These are phyloP conservation scores for Drosophila emarginata DNA, from an alignment of 2,888 invertebrate species.

Conservation along the genomic window DNA sequence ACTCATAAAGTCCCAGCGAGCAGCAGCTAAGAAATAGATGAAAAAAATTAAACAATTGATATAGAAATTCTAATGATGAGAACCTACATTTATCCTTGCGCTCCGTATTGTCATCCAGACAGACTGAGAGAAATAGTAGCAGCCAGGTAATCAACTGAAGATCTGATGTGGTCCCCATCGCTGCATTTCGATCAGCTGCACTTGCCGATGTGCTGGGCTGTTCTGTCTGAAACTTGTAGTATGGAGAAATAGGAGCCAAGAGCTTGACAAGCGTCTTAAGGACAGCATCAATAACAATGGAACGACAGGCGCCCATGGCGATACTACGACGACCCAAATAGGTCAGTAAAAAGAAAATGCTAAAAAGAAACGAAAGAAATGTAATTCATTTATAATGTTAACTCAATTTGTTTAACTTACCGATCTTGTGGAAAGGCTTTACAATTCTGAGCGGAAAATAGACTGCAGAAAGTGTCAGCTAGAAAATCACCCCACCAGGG, in stretches of 20 bases:
- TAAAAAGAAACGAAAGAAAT: constrained; percentile 65
- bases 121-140: constrained; percentile 88
- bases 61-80: accelerated
- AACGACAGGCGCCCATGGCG: constrained; percentile 85
- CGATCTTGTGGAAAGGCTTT: constrained; percentile 93
- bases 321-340: constrained; percentile 93
- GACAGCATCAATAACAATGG: constrained; percentile 85
- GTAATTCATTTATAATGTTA: not conserved
- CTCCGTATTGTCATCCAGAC: constrained; percentile 84
- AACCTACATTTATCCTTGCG: constrained; percentile 82
- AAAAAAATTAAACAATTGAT: not conserved
- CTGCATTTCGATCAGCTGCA: constrained; percentile 81
- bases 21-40: constrained; percentile 75
- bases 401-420: constrained; percentile 81
- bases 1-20: constrained; percentile 95
- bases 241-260: constrained; percentile 84
- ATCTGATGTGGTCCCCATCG: constrained; percentile 83
- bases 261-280: constrained; percentile 85
- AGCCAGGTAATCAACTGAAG: constrained; percentile 89
- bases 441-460: constrained; percentile 91
- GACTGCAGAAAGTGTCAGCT: constrained; percentile 90
- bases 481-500: constrained; percentile 96
- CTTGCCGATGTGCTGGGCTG: constrained; percentile 70
- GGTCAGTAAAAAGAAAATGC: constrained; percentile 92
- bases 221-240: constrained; percentile 75